These are phyloP conservation scores for Oplegnathus fasciatus DNA, from an alignment of 2,113 vertebrate genomes.

Conservation along the genomic window DNA sequence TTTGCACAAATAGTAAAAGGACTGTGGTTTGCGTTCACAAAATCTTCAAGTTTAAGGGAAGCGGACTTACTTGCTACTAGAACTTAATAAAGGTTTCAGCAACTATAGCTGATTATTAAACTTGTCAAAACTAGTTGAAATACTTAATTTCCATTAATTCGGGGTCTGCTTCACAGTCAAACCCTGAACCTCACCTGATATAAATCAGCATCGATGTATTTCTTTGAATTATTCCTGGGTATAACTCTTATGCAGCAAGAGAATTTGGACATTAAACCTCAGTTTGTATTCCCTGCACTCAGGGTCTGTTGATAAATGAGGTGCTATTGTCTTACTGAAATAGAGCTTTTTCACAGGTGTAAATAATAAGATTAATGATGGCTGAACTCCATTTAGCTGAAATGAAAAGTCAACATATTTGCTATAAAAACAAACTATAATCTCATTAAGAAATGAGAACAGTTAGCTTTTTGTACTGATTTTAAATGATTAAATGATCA, in stretches of 20 bases:
- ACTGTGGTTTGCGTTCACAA: not conserved
- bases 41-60: not conserved
- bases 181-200: not conserved
- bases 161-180: not conserved
- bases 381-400: too few species aligned
- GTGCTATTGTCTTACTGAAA: too few species aligned
- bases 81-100: not conserved
- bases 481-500: too few species aligned
- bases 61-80: not conserved
- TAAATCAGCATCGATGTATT: not conserved
- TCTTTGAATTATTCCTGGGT: too few species aligned
- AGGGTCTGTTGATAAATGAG: too few species aligned
- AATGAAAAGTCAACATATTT: too few species aligned
- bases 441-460: too few species aligned
- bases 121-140: not conserved
- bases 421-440: too few species aligned
- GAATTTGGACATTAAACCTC: not conserved
- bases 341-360: too few species aligned
- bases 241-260: not conserved
- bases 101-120: not conserved
- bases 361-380: too few species aligned
- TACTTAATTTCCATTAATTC: not conserved
- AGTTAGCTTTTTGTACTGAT: too few species aligned
- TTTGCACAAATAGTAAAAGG: not conserved
- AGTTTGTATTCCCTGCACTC: not conserved